These are phyloP conservation scores for Brachirus orientalis DNA, from an alignment of 2,113 vertebrate species.

Conservation along the genomic window DNA sequence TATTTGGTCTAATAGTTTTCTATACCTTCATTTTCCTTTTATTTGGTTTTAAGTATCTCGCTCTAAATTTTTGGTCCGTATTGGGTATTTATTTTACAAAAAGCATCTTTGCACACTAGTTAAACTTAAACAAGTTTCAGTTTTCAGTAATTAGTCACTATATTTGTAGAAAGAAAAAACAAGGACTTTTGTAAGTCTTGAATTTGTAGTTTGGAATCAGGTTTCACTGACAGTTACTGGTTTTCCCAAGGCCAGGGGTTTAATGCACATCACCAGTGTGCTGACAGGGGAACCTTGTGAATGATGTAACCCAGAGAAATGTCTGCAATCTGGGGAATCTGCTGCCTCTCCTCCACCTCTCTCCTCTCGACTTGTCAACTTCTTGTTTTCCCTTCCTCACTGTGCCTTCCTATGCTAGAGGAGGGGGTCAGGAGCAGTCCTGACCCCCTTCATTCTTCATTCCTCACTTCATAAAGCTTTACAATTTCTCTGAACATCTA, in stretches of 20 bases:
- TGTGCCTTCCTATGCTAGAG: slow-evolving; percentile 38
- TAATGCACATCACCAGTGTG: slow-evolving; percentile 35
- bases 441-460: slow-evolving; percentile 20
- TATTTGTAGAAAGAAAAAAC: too few relatives aligned
- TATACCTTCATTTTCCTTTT: too few relatives aligned
- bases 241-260: slow-evolving; percentile 37
- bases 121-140: too few relatives aligned
- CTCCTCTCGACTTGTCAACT: slow-evolving; percentile 51
- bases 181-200: too few relatives aligned
- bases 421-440: too few relatives aligned
- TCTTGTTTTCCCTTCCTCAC: slow-evolving; percentile 54
- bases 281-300: slow-evolving; percentile 21
- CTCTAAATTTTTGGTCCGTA: too few relatives aligned
- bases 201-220: slow-evolving; percentile 7
- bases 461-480: slow-evolving; percentile 41
- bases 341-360: slow-evolving; percentile 12
- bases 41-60: too few relatives aligned
- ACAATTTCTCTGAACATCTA: slow-evolving; percentile 31
- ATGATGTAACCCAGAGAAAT: slow-evolving; percentile 77
- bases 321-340: slow-evolving; percentile 50
- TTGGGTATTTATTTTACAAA: too few relatives aligned
- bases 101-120: too few relatives aligned
- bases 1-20: too few relatives aligned
- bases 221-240: slow-evolving; percentile 28
- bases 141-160: too few relatives aligned